phyloP scores from a whole-genome alignment of 2,113 vertebrate species.

The Microcebus murinus region DNA sequence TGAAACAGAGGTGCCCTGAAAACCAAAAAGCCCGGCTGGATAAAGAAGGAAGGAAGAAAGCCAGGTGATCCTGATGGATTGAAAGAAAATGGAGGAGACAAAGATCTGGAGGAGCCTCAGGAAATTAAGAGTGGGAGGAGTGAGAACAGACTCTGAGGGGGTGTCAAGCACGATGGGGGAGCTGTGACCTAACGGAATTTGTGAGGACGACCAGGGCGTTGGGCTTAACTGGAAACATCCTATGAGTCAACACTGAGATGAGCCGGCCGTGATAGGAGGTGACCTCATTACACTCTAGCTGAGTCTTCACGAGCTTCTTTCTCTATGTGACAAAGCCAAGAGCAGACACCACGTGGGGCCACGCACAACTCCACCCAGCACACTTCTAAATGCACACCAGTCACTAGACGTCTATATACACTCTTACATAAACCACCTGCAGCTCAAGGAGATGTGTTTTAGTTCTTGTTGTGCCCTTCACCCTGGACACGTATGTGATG shows the following conservation, averaged over 20 bases:
- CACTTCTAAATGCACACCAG: accelerated
- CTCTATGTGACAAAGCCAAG: not conserved
- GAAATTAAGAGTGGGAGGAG: not conserved
- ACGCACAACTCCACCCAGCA: not conserved
- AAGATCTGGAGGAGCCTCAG: not conserved
- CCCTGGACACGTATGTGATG: accelerated
- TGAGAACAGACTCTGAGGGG: not conserved
- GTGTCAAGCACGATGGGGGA: not conserved
- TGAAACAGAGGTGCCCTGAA: no score
- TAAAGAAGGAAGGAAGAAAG: no score
- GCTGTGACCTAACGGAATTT: not conserved
- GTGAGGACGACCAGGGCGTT: not conserved
- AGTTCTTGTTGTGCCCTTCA: not conserved
- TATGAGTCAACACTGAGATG: not conserved
- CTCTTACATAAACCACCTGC: not conserved
- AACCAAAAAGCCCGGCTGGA: not conserved
- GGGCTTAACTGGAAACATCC: not conserved
- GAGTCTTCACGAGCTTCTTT: not conserved
- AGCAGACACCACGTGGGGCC: accelerated
- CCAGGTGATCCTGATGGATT: not conserved
- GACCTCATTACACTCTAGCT: not conserved
- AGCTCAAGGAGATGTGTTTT: not conserved
- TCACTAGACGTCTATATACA: not conserved
- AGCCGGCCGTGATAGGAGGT: not conserved
- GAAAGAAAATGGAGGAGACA: not conserved